Evolutionary conservation across 2,888 invertebrate species (phyloP).

Genomic region (Coleophora deauratella): DNA sequence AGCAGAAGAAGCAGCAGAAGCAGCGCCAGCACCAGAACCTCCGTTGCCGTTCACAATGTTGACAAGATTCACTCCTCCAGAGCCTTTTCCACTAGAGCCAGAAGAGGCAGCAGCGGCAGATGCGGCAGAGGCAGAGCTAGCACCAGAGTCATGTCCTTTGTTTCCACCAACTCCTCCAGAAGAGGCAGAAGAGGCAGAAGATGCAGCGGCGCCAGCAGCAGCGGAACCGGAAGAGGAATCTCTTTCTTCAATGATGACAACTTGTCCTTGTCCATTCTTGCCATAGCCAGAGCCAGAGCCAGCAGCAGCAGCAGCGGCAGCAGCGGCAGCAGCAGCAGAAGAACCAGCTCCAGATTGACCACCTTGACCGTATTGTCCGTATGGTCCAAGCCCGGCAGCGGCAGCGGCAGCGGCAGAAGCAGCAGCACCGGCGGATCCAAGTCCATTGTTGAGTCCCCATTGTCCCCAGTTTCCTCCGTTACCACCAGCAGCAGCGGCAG

Average conservation of each 20-base stretch:
- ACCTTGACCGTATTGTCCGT: slow-evolving; percentile 1
- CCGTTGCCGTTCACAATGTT: slow-evolving; percentile 3
- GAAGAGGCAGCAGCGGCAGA: neutral
- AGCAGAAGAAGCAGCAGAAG: neutral
- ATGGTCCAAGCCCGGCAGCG: neutral
- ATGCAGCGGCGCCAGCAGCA: neutral
- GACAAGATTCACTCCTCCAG: neutral
- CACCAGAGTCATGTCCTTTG: no score
- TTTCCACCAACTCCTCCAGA: slow-evolving; percentile 1
- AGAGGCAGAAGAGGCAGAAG: neutral
- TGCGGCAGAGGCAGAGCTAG: neutral
- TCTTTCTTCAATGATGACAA: neutral
- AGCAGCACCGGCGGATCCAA: neutral
- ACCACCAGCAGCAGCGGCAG: slow-evolving; percentile 2
- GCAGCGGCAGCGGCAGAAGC: neutral
- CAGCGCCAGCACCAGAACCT: neutral
- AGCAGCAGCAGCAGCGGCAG: slow-evolving; percentile 2
- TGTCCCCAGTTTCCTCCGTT: no score
- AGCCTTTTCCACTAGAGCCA: neutral
- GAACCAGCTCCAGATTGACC: slow-evolving; percentile 1
- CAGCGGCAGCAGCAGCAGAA: slow-evolving; percentile 8
- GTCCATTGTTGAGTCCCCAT: neutral
- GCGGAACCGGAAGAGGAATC: slow-evolving; percentile 3
- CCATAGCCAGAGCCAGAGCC: no score
- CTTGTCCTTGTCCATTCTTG: slow-evolving; percentile 3